Conservation (phyloP, 2,888 invertebrate genomes). For the Tipula confusa region DNA sequence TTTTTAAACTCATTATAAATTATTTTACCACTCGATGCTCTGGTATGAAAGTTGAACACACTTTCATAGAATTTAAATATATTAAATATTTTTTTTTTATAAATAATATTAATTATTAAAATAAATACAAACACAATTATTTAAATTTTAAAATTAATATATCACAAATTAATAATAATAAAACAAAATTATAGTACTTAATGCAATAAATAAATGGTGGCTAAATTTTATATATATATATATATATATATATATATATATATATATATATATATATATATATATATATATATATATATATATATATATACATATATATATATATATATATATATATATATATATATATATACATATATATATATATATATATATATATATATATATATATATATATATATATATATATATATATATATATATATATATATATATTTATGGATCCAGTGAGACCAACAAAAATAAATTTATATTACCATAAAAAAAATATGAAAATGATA, state of each 20-base stretch:
- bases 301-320: too few relatives aligned
- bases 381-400: too few relatives aligned
- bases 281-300: too few relatives aligned
- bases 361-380: too few relatives aligned
- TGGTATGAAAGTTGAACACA: not conserved
- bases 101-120: slow-evolving; percentile 9
- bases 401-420: too few relatives aligned
- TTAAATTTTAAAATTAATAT: not conserved
- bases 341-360: too few relatives aligned
- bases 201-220: slow-evolving; percentile 25
- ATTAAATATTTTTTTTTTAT: not conserved
- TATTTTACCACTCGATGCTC: not conserved
- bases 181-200: not conserved
- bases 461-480: slow-evolving; percentile 4
- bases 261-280: too few relatives aligned
- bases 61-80: not conserved
- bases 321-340: too few relatives aligned
- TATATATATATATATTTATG: not conserved
- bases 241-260: too few relatives aligned
- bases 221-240: not conserved
- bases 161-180: slow-evolving; percentile 15
- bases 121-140: slow-evolving; percentile 25
- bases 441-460: not conserved
- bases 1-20: not conserved
- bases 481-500: not conserved